phyloP scores from a whole-genome alignment of 2,797 vertebrate species.

The Setipinna tenuifilis region DNA sequence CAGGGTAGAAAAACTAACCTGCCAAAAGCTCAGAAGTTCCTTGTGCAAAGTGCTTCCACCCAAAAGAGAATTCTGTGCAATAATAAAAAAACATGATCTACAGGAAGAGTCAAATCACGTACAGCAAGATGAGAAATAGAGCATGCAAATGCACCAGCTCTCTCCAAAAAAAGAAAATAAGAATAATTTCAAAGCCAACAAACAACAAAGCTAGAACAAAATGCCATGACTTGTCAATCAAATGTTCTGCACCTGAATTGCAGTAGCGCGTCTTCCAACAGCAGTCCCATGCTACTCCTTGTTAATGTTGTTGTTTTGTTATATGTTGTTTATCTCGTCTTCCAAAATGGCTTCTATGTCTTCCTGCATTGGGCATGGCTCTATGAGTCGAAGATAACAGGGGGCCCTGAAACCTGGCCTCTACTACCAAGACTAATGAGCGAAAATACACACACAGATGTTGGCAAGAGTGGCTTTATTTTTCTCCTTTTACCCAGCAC shows the following conservation, averaged over 20 bases:
- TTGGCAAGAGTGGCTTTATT: not conserved
- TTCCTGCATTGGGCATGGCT: conserved; percentile 26
- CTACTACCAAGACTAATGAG: not conserved
- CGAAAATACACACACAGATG: not conserved
- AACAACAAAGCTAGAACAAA: not conserved
- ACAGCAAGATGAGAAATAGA: conserved; percentile 36
- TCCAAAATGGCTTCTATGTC: conserved; percentile 21
- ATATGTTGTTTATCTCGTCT: conserved; percentile 17
- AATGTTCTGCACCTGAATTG: conserved; percentile 47
- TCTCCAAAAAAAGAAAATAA: conserved; percentile 10
- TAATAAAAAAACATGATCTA: not conserved
- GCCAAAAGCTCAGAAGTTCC: conserved; percentile 29
- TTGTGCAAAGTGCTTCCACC: conserved; percentile 50
- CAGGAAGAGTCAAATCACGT: conserved; percentile 12
- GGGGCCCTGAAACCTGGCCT: not conserved
- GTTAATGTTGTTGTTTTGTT: not conserved
- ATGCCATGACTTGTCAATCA: conserved; percentile 5
- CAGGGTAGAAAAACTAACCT: not conserved
- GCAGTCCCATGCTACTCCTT: conserved; percentile 10
- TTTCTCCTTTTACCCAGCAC: not conserved
- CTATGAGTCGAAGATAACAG: not conserved
- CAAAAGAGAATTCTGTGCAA: conserved; percentile 48
- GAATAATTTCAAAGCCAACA: not conserved
- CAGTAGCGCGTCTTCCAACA: conserved; percentile 68
- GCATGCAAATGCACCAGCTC: conserved; percentile 32